Percentiles rank a stretch among this genome's conserved stretches.
phyloP scores from a whole-genome alignment of 2,113 vertebrate species.

The Caranx melampygus region DNA sequence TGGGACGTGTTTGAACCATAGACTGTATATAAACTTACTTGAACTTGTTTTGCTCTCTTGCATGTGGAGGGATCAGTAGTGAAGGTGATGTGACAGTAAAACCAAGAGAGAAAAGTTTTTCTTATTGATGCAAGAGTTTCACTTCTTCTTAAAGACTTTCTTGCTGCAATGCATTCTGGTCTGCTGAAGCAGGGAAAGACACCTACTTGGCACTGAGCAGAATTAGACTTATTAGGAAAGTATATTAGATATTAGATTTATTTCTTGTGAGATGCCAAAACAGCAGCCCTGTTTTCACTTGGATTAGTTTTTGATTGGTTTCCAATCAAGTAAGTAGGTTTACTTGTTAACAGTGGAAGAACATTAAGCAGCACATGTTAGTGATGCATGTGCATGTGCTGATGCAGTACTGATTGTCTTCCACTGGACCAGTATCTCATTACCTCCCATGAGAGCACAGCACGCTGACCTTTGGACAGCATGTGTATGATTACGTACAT shows the following conservation, averaged over 20 bases:
- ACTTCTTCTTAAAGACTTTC: not conserved
- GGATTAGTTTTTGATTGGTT: not conserved
- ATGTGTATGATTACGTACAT: slow-evolving; percentile 42
- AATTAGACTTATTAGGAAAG: not conserved
- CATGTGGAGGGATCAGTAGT: not conserved
- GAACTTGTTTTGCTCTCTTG: slow-evolving; percentile 22
- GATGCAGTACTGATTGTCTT: slow-evolving; percentile 57
- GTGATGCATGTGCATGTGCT: slow-evolving; percentile 50
- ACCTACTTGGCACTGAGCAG: not conserved
- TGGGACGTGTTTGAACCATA: slow-evolving; percentile 20
- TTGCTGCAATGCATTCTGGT: not conserved
- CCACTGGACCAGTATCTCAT: slow-evolving; percentile 55
- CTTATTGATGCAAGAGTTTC: not conserved
- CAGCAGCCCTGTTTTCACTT: not conserved
- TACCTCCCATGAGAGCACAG: slow-evolving; percentile 66
- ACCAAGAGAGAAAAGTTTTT: slow-evolving; percentile 25
- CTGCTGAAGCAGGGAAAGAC: not conserved
- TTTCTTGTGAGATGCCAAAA: not conserved
- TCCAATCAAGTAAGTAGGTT: not conserved
- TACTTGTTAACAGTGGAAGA: not conserved
- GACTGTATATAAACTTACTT: not conserved
- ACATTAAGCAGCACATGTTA: not conserved
- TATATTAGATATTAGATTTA: too few relatives aligned
- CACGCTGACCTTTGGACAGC: slow-evolving; percentile 63
- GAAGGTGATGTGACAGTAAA: slow-evolving; percentile 1